Evolutionary conservation across 2,113 vertebrate genomes (phyloP), one percentile per base, ranked within the genome.

Genomic region (Rhea pennata): DNA sequence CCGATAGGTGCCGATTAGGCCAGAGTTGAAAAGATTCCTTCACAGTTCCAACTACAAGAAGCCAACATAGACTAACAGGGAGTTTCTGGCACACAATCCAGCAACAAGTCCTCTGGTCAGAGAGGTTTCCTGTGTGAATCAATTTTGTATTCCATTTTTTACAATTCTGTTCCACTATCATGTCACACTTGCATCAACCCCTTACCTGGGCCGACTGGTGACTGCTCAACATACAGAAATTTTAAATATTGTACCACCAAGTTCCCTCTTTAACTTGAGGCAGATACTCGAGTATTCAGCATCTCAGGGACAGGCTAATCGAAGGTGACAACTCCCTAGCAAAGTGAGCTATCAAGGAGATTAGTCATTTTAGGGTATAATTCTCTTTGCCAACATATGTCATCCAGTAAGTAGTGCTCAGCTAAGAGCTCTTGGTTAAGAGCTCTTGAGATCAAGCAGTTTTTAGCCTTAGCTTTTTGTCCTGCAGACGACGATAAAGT

Each of bases 211-310:
- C 78, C 88, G 56, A 51, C 40, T 78, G 13, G 3, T 6, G 5
- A 3, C 29, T 3, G 23, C 10, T 9, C 6, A 9, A 0, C 5
- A 31, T 0, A 8, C 22, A 42, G 50, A 16, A 46, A 3, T 7
- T 0, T 0, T 15, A 42, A 16, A 24, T 12, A 11, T 48, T 5
- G 15, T 2, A 5, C 51, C 23, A 64, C 61, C 44, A 50, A 3
- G 4, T 2, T 17, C 33, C 20, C 44, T 39, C 58, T 51, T 36
- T 27, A 8, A 4, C 44, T 22, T 4, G 5, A 80, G 26, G 42
- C 12, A 17, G 39, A 17, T 40, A 50, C n/a, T 19, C 1, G 9
- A 42, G 36, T 5, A 20, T 10, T 39, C 4, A 0, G 24, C 23
- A 36, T 31, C 67, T 29, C 42, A 3, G 8, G 7, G 27, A 48